A percentile compares a stretch with the other conserved stretches of the same genome.
Conservation (phyloP, 1,140 invertebrate species). For the Pantala flavescens region DNA sequence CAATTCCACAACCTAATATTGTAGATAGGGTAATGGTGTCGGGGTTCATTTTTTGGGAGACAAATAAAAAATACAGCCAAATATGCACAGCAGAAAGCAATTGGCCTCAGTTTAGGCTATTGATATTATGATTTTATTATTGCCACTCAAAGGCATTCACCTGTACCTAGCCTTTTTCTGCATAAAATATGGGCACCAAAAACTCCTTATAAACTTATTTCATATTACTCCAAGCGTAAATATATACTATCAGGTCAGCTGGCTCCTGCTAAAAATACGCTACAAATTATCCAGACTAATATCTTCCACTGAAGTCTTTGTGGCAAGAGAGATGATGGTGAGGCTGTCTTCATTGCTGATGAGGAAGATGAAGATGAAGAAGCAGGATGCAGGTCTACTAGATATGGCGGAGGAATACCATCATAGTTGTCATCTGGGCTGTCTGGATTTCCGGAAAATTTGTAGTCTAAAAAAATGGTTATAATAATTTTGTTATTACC, state of each 20-base stretch:
- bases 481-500: not conserved
- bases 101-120: not conserved
- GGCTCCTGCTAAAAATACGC: not conserved
- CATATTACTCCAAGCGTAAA: not conserved
- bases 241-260: not conserved
- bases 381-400: not conserved
- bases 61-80: not conserved
- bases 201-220: not conserved
- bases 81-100: not conserved
- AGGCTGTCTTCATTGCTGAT: not conserved
- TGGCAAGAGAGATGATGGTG: not conserved
- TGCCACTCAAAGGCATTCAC: not conserved
- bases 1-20: not conserved
- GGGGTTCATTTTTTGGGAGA: not conserved
- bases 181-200: not conserved
- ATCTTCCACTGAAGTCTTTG: not conserved
- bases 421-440: not conserved
- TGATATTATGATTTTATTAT: not conserved
- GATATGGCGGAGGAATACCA: not conserved
- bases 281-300: not conserved
- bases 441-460: not conserved
- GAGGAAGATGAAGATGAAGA: not conserved
- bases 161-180: not conserved
- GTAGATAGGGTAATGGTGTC: not conserved
- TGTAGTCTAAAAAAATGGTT: not conserved